A percentile compares a stretch with the other conserved stretches of the same genome.
Evolutionary conservation across 2,888 invertebrate species (phyloP).

Genomic region (Isoperla grammatica): DNA sequence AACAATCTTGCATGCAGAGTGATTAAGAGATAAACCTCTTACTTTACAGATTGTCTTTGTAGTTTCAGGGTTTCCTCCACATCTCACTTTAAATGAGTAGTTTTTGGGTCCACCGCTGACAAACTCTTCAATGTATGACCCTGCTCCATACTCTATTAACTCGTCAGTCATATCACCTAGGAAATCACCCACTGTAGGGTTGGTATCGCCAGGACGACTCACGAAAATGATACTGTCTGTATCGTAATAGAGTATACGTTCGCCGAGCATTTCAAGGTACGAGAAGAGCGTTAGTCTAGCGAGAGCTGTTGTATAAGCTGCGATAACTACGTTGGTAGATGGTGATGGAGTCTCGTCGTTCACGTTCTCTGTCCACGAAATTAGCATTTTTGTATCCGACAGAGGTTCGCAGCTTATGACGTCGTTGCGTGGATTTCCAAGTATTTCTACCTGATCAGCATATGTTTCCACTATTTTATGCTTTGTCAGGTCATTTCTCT

Average conservation of each 20-base stretch:
- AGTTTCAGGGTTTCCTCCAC: background rate
- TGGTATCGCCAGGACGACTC: constrained; percentile 17
- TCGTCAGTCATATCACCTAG: constrained; percentile 41
- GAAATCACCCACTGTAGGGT: constrained; percentile 33
- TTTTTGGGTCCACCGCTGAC: constrained; percentile 40
- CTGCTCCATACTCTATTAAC: constrained; percentile 33
- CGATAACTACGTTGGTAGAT: background rate
- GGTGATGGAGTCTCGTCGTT: background rate
- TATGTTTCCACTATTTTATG: background rate
- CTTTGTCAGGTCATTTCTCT: background rate
- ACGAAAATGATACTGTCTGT: constrained; percentile 40
- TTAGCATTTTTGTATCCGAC: background rate
- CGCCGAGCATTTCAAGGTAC: constrained; percentile 36
- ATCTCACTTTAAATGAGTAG: constrained; percentile 36
- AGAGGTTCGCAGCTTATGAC: background rate
- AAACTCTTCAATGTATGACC: constrained; percentile 37
- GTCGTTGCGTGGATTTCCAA: background rate
- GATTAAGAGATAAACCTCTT: constrained; percentile 34
- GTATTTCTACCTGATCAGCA: background rate
- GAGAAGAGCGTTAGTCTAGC: constrained; percentile 37
- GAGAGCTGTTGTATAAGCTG: background rate
- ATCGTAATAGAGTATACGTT: constrained; percentile 39
- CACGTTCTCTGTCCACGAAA: background rate
- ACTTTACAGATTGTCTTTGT: constrained; percentile 32
- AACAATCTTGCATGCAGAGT: background rate